Evolutionary conservation across 2,797 vertebrate species (phyloP).

Genomic region (Bryconaethiops microstoma): DNA sequence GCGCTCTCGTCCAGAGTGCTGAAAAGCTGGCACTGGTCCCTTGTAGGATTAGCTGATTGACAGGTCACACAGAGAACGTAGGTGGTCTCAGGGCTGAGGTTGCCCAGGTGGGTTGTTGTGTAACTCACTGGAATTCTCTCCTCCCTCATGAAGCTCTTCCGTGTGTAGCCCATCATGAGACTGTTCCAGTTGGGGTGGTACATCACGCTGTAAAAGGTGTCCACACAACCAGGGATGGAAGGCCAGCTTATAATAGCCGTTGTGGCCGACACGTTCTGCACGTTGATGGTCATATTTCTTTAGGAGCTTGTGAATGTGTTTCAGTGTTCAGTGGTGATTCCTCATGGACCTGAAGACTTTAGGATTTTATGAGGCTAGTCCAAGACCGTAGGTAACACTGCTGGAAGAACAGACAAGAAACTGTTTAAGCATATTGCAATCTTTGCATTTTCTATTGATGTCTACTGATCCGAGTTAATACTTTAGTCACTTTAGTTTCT

Average conservation of each 20-base stretch:
- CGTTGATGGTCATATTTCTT: conserved; percentile 75
- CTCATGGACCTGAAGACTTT: background rate
- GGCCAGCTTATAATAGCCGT: conserved; percentile 85
- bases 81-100: conserved; percentile 84
- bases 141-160: conserved; percentile 84
- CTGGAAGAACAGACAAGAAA: conserved; percentile 13
- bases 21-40: conserved; percentile 87
- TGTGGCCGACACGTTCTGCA: conserved; percentile 85
- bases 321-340: background rate
- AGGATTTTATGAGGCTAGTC: background rate
- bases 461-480: too few relatives aligned
- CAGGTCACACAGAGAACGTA: conserved; percentile 90
- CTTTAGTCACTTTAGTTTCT: too few relatives aligned
- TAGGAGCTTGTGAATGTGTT: background rate
- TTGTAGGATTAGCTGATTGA: conserved; percentile 82
- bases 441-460: background rate
- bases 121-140: conserved; percentile 84
- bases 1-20: conserved; percentile 76
- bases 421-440: background rate
- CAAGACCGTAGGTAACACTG: background rate
- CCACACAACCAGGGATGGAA: conserved; percentile 73
- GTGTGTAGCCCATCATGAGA: conserved; percentile 81
- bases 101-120: conserved; percentile 79
- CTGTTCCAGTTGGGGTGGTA: conserved; percentile 90
- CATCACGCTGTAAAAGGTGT: conserved; percentile 91